Base-by-base conservation (phyloP, 2,888 invertebrate genomes). In the Mimachlamys varia region DNA sequence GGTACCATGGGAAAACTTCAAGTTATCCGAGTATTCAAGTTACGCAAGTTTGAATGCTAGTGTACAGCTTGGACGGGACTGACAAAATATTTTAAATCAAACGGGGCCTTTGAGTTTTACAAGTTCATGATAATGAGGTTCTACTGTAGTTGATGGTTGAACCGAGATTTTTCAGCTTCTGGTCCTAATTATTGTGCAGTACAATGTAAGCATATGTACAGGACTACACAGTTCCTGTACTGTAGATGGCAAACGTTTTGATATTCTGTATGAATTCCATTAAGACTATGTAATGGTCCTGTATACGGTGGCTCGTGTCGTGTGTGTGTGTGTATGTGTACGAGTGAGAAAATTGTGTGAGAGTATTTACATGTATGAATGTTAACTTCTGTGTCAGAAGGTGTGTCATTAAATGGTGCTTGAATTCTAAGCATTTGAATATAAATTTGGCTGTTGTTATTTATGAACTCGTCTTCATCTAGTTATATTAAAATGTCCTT, bases 331-430 rank as follows among this genome's bases (percentile, higher is more conserved):
- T 76, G 2, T 76, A 13, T 27, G 27, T 76, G 27, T 27, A 76
- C n/a, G 62, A 76, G 27, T 76, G 76, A 33, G 27, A 33, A 33
- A 76, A 33, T 27, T 27, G 76, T 27, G 13, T 76, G 27, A 76
- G 33, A 76, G 76, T 76, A 76, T 76, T 76, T 76, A 33, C 33
- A 76, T 33, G 76, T 76, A 22, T 33, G 76, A 76, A 33, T 76
- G 76, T 27, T 33, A 7, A 76, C 76, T 76, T 76, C 76, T 76
- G 17, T 27, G 33, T 76, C 33, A 22, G 76, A 76, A 76, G 76
- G 27, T 76, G 27, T 76, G 76, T 76, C 76, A 76, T 76, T 76
- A 76, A 76, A 76, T 76, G 76, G 76, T 76, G 76, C 76, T 76
- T 76, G 76, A 19, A 76, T n/a, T n/a, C n/a, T n/a, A n/a, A 76